phyloP scores from a whole-genome alignment of 53 echinoderm and acorn worm genomes.

The Henricia sp. region DNA sequence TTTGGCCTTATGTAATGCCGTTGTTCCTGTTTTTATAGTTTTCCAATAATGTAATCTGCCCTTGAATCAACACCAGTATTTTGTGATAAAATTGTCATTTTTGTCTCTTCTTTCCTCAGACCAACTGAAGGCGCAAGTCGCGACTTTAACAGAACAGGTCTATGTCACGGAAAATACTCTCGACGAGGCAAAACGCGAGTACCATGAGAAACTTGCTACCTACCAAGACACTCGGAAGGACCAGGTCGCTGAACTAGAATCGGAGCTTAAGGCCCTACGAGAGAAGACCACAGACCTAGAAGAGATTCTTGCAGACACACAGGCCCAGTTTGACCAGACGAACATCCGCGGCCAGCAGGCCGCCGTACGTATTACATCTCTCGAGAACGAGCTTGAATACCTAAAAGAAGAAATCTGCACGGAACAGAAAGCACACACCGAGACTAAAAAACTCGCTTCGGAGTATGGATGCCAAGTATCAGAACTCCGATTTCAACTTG shows the following conservation, averaged over 20 bases:
- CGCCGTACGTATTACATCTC: neutral
- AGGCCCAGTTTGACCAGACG: conserved; percentile 35
- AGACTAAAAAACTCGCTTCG: conserved; percentile 3
- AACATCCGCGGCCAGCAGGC: conserved; percentile 4
- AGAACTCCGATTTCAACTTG: conserved; percentile 16
- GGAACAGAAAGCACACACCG: conserved; percentile 43
- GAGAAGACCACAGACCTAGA: conserved; percentile 41
- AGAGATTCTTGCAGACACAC: conserved; percentile 22
- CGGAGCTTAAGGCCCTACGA: conserved; percentile 26
- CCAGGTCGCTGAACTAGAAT: neutral
- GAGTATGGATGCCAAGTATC: conserved; percentile 39
- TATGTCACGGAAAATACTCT: conserved; percentile 4
- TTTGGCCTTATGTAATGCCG: no score
- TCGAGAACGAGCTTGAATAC: neutral
- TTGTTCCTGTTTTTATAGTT: no score
- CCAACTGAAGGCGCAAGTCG: neutral
- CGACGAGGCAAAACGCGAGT: conserved; percentile 1
- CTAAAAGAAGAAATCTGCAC: conserved; percentile 6
- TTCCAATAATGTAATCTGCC: neutral
- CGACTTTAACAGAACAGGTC: conserved; percentile 8
- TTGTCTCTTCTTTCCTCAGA: neutral
- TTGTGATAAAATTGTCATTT: neutral
- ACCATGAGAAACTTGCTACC: conserved; percentile 7
- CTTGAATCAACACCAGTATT: neutral
- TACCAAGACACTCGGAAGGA: conserved; percentile 8